Evolutionary conservation across 2,888 invertebrate genomes (phyloP), one percentile per base, ranked within the genome.

Genomic region (Diabrotica balteata): DNA sequence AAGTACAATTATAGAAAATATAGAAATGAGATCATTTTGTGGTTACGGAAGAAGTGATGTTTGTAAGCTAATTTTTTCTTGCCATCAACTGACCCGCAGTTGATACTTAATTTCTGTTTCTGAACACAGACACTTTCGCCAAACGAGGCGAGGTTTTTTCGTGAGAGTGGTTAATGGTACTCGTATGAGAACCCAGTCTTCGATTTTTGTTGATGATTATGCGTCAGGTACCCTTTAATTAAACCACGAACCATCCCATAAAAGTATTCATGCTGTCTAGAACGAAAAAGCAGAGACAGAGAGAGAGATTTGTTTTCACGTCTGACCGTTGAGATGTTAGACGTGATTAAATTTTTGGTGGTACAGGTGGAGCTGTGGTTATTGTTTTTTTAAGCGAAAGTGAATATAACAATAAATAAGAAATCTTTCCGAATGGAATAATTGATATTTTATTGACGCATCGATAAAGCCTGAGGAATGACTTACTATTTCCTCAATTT

Each of bases 41-140:
- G 32, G 32, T 32, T 32, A 32, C 32, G 32, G 32, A 32, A 4
- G 32, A 32, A 32, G 32, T 32, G 32, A 32, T 32, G 32, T 32
- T 32, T 4, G 32, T 32, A 32, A 32, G 32, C 32, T 32, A 32
- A 32, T 54, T 53, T 54, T 42, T 54, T 54, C n/a, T 43, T 0
- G 2, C n/a, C 22, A n/a, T 42, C 9, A n/a, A 32, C 54, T 43
- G 54, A n/a, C n/a, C 54, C 43, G 22, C 54, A n/a, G 42, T 32
- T 54, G 17, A 52, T 52, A 54, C 7, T 43, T 54, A 42, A 32
- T 32, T 54, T 54, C 9, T 10, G 32, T 32, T 32, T n/a, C 42
- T 50, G 61, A 50, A 52, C 61, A 22, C 51, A 52, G 52, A 17
- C 61, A 61, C 61, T 61, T 61, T 61, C 61, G 52, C 60, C 60